Evolutionary conservation across 2,113 vertebrate genomes (phyloP).

Genomic region (Channa argus): DNA sequence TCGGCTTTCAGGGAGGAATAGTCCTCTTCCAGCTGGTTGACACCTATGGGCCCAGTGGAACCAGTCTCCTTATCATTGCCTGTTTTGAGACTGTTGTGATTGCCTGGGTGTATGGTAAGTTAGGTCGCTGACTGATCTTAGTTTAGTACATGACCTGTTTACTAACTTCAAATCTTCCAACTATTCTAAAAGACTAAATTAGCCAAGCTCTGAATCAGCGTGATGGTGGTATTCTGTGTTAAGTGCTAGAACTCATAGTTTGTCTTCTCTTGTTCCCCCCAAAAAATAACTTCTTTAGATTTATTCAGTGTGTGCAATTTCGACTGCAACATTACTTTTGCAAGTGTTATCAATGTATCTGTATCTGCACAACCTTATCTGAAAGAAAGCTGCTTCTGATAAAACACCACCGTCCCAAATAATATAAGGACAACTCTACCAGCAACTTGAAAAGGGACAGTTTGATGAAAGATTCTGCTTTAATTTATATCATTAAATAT

Average conservation of each 20-base stretch:
- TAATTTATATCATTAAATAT: neutral
- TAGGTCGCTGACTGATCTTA: neutral
- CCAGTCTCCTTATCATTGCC: constrained; percentile 75
- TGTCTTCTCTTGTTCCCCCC: neutral
- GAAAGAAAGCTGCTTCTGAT: constrained; percentile 3
- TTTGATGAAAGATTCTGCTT: neutral
- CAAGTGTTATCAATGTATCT: constrained; percentile 7
- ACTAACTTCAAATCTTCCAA: neutral
- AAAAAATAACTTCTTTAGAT: neutral
- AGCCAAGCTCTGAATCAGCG: neutral
- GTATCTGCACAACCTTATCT: constrained; percentile 16
- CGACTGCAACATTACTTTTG: constrained; percentile 10
- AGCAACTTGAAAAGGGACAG: neutral
- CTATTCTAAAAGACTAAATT: too few species aligned
- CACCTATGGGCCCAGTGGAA: constrained; percentile 66
- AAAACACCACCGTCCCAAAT: neutral
- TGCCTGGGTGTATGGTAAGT: constrained; percentile 83
- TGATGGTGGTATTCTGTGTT: neutral
- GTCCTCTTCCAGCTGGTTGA: constrained; percentile 75
- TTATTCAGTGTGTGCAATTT: neutral
- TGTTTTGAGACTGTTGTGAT: constrained; percentile 70
- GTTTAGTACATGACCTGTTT: neutral
- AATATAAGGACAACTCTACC: neutral
- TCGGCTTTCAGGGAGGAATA: constrained; percentile 73
- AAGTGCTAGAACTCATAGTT: neutral